Base-by-base conservation (phyloP, 2,888 invertebrate genomes). In the Harmothoe impar region DNA sequence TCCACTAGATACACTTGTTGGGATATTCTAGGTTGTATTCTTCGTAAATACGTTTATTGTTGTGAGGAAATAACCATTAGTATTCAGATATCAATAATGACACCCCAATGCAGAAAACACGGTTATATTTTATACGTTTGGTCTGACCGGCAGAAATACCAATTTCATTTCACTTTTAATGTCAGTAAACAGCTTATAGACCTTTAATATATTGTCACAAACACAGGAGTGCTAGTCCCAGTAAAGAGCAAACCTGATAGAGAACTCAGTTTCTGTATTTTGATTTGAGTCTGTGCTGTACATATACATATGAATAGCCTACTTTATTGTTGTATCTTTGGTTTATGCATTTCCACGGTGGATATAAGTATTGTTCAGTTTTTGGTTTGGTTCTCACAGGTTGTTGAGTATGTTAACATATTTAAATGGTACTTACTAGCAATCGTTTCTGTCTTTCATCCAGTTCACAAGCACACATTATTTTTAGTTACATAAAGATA, bases 351-450 rank as follows among this genome's bases (percentile, higher is more conserved):
- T 25, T 81, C 81, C 81, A 81, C 43, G 33, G 43, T 81, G 81
- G 20, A 23, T 43, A 33, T 81, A 81, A 81, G 17, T 81, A 81
- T 81, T 35, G 81, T 81, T 81, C 81, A 81, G 81, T 81, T 81
- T 81, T 81, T 72, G 5, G 81, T 81, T 81, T 77, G 23, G 35
- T 81, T 81, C 81, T 81, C 33, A 35, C 33, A 33, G 35, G 81
- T 81, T 81, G 81, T 81, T 81, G 43, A 33, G 25, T 81, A 81
- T 81, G 81, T 81, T 81, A 81, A 81, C 35, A 43, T 81, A 81
- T 81, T 81, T 33, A 81, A 17, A 15, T 81, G 33, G 20, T 43
- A 35, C 43, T 81, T 43, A 35, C 43, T 81, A 43, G 81, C 81
- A 33, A n/a, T 23, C 25, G 81, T 81, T 81, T 81, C 81, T 23